Evolutionary conservation across 2,113 vertebrate species (phyloP).

Genomic region (Anser brachyrhynchus): DNA sequence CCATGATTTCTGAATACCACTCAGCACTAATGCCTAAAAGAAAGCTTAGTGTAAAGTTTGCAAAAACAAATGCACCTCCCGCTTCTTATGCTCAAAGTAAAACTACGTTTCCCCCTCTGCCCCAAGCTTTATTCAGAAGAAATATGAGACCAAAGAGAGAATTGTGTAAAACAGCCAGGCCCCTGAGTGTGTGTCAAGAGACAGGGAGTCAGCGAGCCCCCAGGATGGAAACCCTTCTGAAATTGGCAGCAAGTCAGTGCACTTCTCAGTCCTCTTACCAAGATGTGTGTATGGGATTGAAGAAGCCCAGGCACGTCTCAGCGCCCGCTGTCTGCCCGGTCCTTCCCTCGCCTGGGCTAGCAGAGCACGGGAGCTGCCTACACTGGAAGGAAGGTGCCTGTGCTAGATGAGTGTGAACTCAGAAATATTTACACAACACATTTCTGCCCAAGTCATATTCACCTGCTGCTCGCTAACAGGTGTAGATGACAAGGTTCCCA

Average conservation of each 20-base stretch:
- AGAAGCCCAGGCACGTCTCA: neutral
- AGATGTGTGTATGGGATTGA: neutral
- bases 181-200: neutral
- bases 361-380: neutral
- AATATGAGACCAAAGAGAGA: neutral
- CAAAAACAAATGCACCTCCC: neutral
- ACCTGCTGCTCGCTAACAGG: neutral
- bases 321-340: rapidly evolving
- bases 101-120: neutral
- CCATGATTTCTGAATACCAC: neutral
- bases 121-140: neutral
- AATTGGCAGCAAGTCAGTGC: too few relatives aligned
- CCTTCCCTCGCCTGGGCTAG: neutral
- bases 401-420: rapidly evolving
- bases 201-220: neutral
- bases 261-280: neutral
- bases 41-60: neutral
- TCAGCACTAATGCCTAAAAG: neutral
- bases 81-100: neutral
- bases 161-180: rapidly evolving
- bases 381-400: neutral
- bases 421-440: neutral
- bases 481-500: neutral
- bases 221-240: neutral
- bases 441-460: neutral